A percentile compares a stretch with the other conserved stretches of the same genome.
phyloP scores from a whole-genome alignment of 2,113 vertebrate genomes.

The Chlamydotis undulata region DNA sequence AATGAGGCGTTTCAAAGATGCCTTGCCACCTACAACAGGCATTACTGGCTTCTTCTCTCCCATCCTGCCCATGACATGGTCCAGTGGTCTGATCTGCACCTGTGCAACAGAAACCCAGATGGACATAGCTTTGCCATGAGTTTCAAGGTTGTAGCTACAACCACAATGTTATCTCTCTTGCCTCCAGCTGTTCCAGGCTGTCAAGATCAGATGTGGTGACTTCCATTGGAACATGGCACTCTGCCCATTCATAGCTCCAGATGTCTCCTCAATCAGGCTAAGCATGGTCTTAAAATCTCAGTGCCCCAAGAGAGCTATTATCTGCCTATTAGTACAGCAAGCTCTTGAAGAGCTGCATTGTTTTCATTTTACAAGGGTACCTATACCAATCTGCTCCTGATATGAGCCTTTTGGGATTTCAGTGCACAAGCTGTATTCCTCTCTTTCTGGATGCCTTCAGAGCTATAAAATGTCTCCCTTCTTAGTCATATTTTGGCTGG shows the following conservation, averaged over 20 bases:
- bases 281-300: not conserved
- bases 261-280: not conserved
- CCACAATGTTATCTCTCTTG: not conserved
- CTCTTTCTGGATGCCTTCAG: not conserved
- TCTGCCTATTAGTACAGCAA: not conserved
- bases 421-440: not conserved
- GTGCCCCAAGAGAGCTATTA: not conserved
- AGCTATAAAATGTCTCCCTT: not conserved
- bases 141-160: not conserved
- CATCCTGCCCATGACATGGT: not conserved
- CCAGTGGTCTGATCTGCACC: not conserved
- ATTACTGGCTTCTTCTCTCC: not conserved
- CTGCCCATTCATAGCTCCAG: not conserved
- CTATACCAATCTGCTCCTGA: not conserved
- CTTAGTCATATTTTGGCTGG: not conserved
- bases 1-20: not conserved
- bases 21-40: not conserved
- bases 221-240: not conserved
- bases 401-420: not conserved
- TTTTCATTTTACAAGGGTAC: not conserved
- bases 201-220: not conserved
- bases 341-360: not conserved
- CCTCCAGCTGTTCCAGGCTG: not conserved
- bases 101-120: not conserved
- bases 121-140: not conserved